Evolutionary conservation across 2,888 invertebrate species (phyloP).

Genomic region (Apotomis capreana): DNA sequence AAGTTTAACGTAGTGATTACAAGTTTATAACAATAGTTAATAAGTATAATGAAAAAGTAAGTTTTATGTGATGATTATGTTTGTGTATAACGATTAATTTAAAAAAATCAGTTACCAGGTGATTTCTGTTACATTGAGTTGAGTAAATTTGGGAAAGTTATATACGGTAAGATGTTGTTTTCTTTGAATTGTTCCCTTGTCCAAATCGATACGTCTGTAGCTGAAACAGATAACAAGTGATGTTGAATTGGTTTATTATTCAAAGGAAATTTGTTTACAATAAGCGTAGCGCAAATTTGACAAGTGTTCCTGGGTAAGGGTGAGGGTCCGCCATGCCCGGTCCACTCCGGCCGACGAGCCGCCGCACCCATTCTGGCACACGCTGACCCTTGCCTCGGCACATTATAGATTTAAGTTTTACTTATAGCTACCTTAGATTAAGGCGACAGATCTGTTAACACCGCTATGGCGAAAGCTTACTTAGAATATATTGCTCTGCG

Average conservation of each 20-base stretch:
- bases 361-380: slow-evolving; percentile 43
- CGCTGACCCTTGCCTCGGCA: slow-evolving; percentile 44
- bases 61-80: slow-evolving; percentile 74
- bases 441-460: slow-evolving; percentile 76
- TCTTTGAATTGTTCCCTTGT: slow-evolving; percentile 72
- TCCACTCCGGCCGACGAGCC: slow-evolving; percentile 23
- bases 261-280: slow-evolving; percentile 60
- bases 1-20: slow-evolving; percentile 76
- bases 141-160: slow-evolving; percentile 79
- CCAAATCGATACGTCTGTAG: slow-evolving; percentile 53
- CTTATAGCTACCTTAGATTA: slow-evolving; percentile 73
- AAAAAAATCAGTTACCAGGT: slow-evolving; percentile 78
- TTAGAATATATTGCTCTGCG: slow-evolving; percentile 60
- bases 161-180: slow-evolving; percentile 77
- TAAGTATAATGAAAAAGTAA: slow-evolving; percentile 65
- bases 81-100: slow-evolving; percentile 79
- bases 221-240: slow-evolving; percentile 54
- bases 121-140: slow-evolving; percentile 78
- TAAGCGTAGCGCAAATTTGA: slow-evolving; percentile 71
- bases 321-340: slow-evolving; percentile 46
- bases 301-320: slow-evolving; percentile 55
- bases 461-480: slow-evolving; percentile 70
- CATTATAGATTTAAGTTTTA: slow-evolving; percentile 64
- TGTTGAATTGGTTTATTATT: slow-evolving; percentile 52
- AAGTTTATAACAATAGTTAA: slow-evolving; percentile 70